phyloP scores from a whole-genome alignment of 1,140 invertebrate genomes.

The Dinoponera quadriceps region DNA sequence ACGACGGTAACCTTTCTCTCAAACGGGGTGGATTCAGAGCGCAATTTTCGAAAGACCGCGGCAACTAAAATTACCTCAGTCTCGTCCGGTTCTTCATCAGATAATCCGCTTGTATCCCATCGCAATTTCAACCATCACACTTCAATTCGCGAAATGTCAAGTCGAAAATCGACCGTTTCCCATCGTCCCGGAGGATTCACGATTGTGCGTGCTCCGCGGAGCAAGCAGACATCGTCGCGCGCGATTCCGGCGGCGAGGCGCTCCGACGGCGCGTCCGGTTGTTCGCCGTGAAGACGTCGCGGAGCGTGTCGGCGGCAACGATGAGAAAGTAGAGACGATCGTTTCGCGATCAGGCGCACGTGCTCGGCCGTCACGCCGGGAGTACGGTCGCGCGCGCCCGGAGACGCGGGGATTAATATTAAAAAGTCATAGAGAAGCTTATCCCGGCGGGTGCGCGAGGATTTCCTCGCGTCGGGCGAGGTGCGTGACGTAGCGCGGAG shows the following conservation, averaged over 20 bases:
- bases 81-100: too few relatives aligned
- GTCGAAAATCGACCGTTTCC: too few relatives aligned
- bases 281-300: background rate
- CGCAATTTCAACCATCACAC: too few relatives aligned
- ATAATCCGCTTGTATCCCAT: too few relatives aligned
- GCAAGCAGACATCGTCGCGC: too few relatives aligned
- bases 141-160: too few relatives aligned
- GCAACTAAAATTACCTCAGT: too few relatives aligned
- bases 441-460: slow-evolving; percentile 22
- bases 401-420: slow-evolving; percentile 33
- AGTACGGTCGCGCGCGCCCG: background rate
- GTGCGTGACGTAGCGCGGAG: slow-evolving; percentile 7
- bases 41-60: too few relatives aligned
- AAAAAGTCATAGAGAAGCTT: slow-evolving; percentile 40
- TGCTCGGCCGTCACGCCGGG: background rate
- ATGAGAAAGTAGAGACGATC: slow-evolving; percentile 36
- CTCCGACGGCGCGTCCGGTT: background rate
- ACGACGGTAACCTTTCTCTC: too few relatives aligned
- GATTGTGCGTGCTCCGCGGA: too few relatives aligned
- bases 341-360: slow-evolving; percentile 44
- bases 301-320: background rate
- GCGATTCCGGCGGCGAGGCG: background rate
- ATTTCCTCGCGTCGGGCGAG: slow-evolving; percentile 7
- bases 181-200: too few relatives aligned
- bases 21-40: too few relatives aligned